Conservation (phyloP, 2,888 invertebrate species). For the Eilema depressum region DNA sequence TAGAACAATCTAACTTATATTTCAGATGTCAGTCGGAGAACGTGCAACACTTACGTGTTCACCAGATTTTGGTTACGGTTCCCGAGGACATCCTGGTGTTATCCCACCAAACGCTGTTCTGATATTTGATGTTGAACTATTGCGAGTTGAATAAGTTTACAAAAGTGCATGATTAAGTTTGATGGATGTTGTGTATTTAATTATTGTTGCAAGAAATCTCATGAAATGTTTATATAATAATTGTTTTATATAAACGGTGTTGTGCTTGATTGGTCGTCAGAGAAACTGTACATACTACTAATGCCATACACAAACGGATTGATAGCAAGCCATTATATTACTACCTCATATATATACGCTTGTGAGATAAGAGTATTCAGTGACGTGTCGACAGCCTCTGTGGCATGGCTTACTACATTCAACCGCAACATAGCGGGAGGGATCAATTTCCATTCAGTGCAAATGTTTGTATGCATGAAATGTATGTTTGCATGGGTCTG, state of each 20-base stretch:
- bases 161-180: conserved; percentile 18
- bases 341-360: too few relatives aligned
- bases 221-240: conserved; percentile 42
- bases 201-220: conserved; percentile 40
- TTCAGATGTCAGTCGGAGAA: conserved; percentile 97
- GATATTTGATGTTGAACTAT: conserved; percentile 98
- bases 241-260: conserved; percentile 45
- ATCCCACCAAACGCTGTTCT: conserved; percentile 98
- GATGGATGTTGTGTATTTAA: conserved; percentile 22
- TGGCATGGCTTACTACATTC: too few relatives aligned
- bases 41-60: conserved; percentile 96
- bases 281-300: too few relatives aligned
- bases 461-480: too few relatives aligned
- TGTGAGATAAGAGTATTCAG: too few relatives aligned
- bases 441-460: too few relatives aligned
- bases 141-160: conserved; percentile 90
- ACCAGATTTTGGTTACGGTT: conserved; percentile 98
- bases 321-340: too few relatives aligned
- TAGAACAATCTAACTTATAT: conserved; percentile 7
- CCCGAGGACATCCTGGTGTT: conserved; percentile 95
- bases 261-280: not conserved
- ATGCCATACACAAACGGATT: too few relatives aligned
- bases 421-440: too few relatives aligned
- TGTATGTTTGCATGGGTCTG: too few relatives aligned
- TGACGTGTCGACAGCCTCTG: too few relatives aligned